A percentile compares a stretch with the other conserved stretches of the same genome.
Conservation (phyloP, 2,888 invertebrate species). For the Leptopilina myrica region DNA sequence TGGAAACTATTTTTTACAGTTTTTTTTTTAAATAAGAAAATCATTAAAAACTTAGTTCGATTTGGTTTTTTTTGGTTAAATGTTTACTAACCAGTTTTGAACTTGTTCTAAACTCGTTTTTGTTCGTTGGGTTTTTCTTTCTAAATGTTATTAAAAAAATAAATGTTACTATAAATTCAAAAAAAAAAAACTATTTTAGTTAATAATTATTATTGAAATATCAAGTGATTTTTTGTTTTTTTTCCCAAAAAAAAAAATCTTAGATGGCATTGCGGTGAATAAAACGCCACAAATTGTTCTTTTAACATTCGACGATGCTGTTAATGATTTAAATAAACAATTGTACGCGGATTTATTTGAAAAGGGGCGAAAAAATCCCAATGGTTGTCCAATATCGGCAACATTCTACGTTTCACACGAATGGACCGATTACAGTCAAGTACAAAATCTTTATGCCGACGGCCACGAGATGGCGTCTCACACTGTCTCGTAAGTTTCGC, state of each 20-base stretch:
- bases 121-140: too few relatives aligned
- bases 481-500: slow-evolving; percentile 93
- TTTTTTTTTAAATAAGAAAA: too few relatives aligned
- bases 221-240: too few relatives aligned
- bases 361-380: slow-evolving; percentile 92
- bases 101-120: too few relatives aligned
- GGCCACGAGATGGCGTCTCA: slow-evolving; percentile 99
- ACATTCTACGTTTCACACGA: slow-evolving; percentile 99
- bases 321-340: slow-evolving; percentile 96
- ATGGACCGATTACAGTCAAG: slow-evolving; percentile 99
- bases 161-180: too few relatives aligned
- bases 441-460: slow-evolving; percentile 94
- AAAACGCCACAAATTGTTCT: slow-evolving; percentile 94
- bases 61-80: too few relatives aligned
- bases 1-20: too few relatives aligned
- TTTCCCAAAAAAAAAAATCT: neutral
- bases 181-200: too few relatives aligned
- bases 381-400: slow-evolving; percentile 94
- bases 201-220: too few relatives aligned
- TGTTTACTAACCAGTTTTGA: too few relatives aligned
- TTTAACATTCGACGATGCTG: slow-evolving; percentile 95
- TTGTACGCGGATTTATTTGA: slow-evolving; percentile 93
- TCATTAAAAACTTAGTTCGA: too few relatives aligned
- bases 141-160: too few relatives aligned
- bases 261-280: slow-evolving; percentile 89